Conservation (phyloP, 2,888 invertebrate genomes). For the Adelognathus sp. region DNA sequence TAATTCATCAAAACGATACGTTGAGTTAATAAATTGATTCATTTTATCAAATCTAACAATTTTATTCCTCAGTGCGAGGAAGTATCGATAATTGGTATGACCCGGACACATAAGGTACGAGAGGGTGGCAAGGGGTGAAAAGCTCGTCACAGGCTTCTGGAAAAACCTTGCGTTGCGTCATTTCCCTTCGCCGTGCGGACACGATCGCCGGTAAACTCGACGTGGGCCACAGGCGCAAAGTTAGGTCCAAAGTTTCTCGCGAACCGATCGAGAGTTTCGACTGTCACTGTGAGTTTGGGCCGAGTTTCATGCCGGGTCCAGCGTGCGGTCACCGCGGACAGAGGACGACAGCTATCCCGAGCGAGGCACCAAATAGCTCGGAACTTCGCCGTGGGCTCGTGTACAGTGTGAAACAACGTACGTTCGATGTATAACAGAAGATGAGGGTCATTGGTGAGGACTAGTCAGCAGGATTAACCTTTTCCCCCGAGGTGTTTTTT, state of each 20-base stretch:
- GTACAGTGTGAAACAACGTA: conserved; percentile 76
- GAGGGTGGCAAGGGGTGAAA: background rate
- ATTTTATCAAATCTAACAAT: no score
- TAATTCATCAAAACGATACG: no score
- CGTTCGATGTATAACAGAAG: conserved; percentile 30
- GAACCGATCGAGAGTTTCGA: conserved; percentile 47
- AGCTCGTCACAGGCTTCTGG: background rate
- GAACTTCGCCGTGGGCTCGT: conserved; percentile 70
- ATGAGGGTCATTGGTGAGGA: conserved; percentile 70
- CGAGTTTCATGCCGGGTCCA: conserved; percentile 33
- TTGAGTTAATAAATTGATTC: no score
- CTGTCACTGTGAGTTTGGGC: conserved; percentile 41
- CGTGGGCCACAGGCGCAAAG: conserved; percentile 62
- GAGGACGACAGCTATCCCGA: conserved; percentile 49
- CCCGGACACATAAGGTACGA: background rate
- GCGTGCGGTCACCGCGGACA: conserved; percentile 27
- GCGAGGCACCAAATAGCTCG: conserved; percentile 78
- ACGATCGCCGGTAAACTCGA: background rate
- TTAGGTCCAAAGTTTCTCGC: conserved; percentile 70
- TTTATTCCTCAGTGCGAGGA: no score
- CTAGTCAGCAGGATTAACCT: conserved; percentile 62
- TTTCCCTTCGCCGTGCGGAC: conserved; percentile 10
- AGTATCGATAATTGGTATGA: no score
- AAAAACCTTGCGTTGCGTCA: background rate
- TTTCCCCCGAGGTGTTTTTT: background rate